Base-by-base conservation (phyloP, 2,797 vertebrate species). In the Melanotaenia nigrans region DNA sequence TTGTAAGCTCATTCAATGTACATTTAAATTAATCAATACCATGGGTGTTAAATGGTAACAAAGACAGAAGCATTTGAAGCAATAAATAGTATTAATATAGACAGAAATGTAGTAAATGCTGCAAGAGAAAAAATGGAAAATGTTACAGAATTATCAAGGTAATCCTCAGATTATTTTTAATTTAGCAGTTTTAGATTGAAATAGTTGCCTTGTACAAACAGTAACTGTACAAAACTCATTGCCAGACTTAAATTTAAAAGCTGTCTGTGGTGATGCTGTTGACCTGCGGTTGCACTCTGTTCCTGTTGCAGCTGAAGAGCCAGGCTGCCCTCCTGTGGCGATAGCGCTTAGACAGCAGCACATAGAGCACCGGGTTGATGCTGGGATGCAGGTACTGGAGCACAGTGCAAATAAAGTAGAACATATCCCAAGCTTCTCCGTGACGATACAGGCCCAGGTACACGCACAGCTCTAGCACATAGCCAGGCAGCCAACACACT, bases 401-500 rank as follows among this genome's bases (percentile, higher is more conserved):
- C 82, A 92, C 65, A 9, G 90, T 92, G 68, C 93, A 95, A 61
- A 82, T 51, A 65, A 94, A 95, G 81, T 94, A 89, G 85, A 95
- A 95, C 57, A 68, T 89, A 64, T 95, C 91, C 91, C 93, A 94
- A 5, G 79, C 75, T 2, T 75, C 85, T 32, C 92, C 84, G 0
- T 93, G 88, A 2, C 54, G 86, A 65, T 92, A 95, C 57, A 91
- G 68, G 6, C 85, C 94, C 75, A 95, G 79, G 85, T 92, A 94
- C 57, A 94, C 83, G 24, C 91, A 90, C 62, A 95, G 81, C 83
- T 95, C 91, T 73, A 95, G 86, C 60, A 94, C 84, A 54, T 93
- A 94, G 7, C 94, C 91, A 11, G 93, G 94, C 82, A 95, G 83
- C 92, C 94, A 96, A 84, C 91, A 95, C 33, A 80, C 61, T 1